Base-by-base conservation (phyloP, 2,888 invertebrate species). In the Orchestes rusci region DNA sequence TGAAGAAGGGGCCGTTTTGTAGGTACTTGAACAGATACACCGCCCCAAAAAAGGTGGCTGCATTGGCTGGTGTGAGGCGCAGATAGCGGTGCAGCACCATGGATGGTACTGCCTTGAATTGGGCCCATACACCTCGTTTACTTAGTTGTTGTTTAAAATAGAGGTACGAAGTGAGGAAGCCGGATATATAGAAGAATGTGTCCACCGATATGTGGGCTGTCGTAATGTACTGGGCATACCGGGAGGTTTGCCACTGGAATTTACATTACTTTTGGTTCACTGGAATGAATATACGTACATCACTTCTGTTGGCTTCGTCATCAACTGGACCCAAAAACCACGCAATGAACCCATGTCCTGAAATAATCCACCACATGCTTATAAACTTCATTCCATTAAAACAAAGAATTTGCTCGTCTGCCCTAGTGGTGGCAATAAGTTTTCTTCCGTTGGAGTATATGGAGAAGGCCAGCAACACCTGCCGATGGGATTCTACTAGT, bases 141-240 rank as follows among this genome's bases (percentile, higher is more conserved):
- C 46, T 48, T 4, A 18, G 2, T 19, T 50, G 41, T 3, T 35
- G 23, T 53, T 67, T 68, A 12, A 70, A 48, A 43, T 70, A 64
- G 2, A 63, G 45, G 43, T 72, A 75, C 1, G 76, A 70, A 46
- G 73, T 70, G 1, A 82, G 61, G 38, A 81, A 64, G 2, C 81
- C 80, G 51, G 78, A 77, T 52, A 82, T 64, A 34, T 75, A 68
- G 58, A 82, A 79, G 62, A 82, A 82, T 0, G 80, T 76, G 46
- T 82, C 82, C 1, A 82, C 82, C 1, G 76, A 73, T 2, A 77
- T 65, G 0, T 73, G 53, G 51, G 68, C 75, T 59, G 73, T 52
- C 60, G 68, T 55, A 17, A 59, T 47, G 36, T 61, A 64, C 39
- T 57, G 10, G 5, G 23, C 23, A 13, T 52, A 53, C 5, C 51